Evolutionary conservation across 2,113 vertebrate species (phyloP), one percentile per base, ranked within the genome.

Genomic region (Aegypius monachus): DNA sequence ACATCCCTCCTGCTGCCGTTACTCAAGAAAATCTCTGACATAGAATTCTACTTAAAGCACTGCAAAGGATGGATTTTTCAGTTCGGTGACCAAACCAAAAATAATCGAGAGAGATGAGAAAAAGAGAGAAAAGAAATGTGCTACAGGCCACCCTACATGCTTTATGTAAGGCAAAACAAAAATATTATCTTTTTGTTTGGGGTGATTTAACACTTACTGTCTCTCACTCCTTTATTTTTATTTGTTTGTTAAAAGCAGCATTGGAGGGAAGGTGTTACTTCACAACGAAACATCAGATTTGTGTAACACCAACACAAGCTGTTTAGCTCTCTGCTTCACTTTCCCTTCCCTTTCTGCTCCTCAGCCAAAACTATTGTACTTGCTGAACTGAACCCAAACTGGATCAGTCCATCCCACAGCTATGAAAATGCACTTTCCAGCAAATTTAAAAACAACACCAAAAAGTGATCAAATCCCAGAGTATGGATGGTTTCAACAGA

Each of bases 1-100:
- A 31, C 81, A 81, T 68, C 77, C 72, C 67, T 0, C 1, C 56
- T 31, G 32, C 77, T n/a, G 77, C 86, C 3, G 2, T 31, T 84
- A 52, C 91, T 75, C 0, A 1, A 89, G 88, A 91, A 92, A 56
- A 88, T 61, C 88, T 81, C 83, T 91, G 94, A 95, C 93, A 87
- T 4, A 84, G 73, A 94, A 95, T 94, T 92, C 88, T 81, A 94
- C 96, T 96, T 94, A 93, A 20, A 95, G 95, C 66, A 40, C 40
- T 10, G 31, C 94, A 52, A 65, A 93, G 84, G 84, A 87, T 22
- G 58, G 63, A 58, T 86, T 95, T 93, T 96, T 79, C 96, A 95
- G 56, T 48, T 93, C 7, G 1, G 84, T 86, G 87, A 79, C 92
- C 90, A 96, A 94, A 73, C 38, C 53, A 86, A 65, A 95, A 91